phyloP scores from a whole-genome alignment of 2,797 vertebrate genomes.

The Falco cherrug region DNA sequence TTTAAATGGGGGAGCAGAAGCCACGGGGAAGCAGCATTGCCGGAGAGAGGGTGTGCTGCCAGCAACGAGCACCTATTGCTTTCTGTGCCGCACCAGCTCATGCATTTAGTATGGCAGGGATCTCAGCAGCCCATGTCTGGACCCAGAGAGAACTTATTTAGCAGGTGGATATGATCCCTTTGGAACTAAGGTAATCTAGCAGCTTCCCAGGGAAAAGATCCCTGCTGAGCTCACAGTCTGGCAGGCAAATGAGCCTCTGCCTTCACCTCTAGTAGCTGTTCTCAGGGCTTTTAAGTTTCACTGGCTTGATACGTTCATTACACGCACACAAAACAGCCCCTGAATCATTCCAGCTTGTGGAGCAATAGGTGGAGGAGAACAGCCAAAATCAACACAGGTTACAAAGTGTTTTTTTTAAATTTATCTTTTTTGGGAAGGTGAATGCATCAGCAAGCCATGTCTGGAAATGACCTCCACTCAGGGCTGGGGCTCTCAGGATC shows the following conservation, averaged over 20 bases:
- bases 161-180: background rate
- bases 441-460: background rate
- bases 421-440: background rate
- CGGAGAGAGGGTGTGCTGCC: background rate
- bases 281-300: background rate
- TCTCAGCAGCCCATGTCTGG: background rate
- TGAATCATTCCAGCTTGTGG: background rate
- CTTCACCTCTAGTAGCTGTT: background rate
- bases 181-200: background rate
- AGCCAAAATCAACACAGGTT: constrained; percentile 63
- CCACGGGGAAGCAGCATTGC: background rate
- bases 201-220: background rate
- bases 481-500: background rate
- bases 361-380: constrained; percentile 48
- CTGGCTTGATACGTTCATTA: background rate
- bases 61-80: background rate
- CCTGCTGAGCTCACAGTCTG: background rate
- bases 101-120: fast-evolving
- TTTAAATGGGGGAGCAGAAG: background rate
- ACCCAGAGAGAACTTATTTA: background rate
- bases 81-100: background rate
- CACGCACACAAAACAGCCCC: background rate
- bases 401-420: background rate
- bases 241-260: background rate
- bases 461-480: background rate